Conservation (phyloP, 2,113 vertebrate genomes). For the Pseudolaguvia tuberculata region DNA sequence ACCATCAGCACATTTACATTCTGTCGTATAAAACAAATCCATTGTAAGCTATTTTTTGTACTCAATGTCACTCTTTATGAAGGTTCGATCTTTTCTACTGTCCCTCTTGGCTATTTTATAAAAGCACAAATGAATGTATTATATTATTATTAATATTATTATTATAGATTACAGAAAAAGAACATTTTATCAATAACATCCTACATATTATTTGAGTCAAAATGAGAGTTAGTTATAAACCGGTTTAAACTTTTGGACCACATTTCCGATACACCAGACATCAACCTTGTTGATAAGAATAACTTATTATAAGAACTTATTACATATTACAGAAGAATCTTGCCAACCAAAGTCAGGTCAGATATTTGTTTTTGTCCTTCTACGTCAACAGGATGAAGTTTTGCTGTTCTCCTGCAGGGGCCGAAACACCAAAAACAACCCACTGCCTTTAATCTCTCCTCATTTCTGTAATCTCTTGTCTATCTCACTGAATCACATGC, state of each 20-base stretch:
- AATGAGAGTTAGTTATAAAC: too few species aligned
- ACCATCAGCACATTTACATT: too few species aligned
- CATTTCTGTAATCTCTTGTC: conserved; percentile 44
- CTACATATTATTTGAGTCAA: too few species aligned
- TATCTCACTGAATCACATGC: conserved; percentile 56
- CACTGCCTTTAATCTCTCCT: conserved; percentile 27
- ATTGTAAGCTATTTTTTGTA: too few species aligned
- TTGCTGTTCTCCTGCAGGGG: conserved; percentile 40
- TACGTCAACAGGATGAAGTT: conserved; percentile 4
- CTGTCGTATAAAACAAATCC: too few species aligned
- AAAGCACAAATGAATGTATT: too few species aligned
- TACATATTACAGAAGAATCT: not conserved
- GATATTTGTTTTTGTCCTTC: not conserved
- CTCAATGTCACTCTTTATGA: too few species aligned
- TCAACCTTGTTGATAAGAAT: not conserved
- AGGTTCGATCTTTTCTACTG: too few species aligned
- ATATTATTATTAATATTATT: too few species aligned
- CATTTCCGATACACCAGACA: not conserved
- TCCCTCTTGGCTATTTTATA: too few species aligned
- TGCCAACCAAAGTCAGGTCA: not conserved
- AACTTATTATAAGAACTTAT: not conserved
- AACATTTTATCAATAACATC: too few species aligned
- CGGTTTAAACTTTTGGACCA: not conserved
- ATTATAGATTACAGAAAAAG: too few species aligned
- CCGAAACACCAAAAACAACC: not conserved